Evolutionary conservation across 2,797 vertebrate genomes (phyloP).

Genomic region (Coccyzus lansbergi): DNA sequence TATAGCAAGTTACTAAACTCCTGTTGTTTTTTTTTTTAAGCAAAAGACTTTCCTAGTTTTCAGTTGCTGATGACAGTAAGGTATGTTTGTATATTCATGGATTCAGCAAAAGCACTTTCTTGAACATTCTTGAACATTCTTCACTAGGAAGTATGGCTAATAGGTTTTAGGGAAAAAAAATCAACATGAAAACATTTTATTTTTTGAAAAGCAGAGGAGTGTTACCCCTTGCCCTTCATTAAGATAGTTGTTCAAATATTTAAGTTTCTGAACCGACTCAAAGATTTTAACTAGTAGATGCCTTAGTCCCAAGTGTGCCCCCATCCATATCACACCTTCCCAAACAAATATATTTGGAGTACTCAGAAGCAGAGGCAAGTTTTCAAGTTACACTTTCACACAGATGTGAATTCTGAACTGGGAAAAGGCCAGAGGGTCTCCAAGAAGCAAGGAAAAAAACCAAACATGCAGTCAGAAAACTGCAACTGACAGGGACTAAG

Average conservation of each 20-base stretch:
- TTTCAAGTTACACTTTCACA: neutral
- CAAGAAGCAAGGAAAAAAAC: neutral
- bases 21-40: neutral
- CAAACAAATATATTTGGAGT: neutral
- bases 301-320: neutral
- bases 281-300: neutral
- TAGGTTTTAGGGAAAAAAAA: constrained; percentile 1
- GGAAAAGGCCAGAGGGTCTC: neutral
- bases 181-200: constrained; percentile 47
- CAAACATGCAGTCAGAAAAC: neutral
- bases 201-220: constrained; percentile 34
- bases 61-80: neutral
- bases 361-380: neutral
- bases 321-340: neutral
- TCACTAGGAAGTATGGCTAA: constrained; percentile 2
- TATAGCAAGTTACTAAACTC: constrained; percentile 16
- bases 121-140: too few species aligned
- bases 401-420: neutral
- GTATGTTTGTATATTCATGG: constrained; percentile 5
- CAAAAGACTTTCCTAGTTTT: constrained; percentile 22
- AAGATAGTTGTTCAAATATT: constrained; percentile 68
- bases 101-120: constrained; percentile 12
- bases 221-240: constrained; percentile 20
- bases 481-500: neutral
- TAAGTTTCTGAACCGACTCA: constrained; percentile 40